Conservation (phyloP, 2,797 vertebrate genomes). For the Triplophysa yarkandensis region DNA sequence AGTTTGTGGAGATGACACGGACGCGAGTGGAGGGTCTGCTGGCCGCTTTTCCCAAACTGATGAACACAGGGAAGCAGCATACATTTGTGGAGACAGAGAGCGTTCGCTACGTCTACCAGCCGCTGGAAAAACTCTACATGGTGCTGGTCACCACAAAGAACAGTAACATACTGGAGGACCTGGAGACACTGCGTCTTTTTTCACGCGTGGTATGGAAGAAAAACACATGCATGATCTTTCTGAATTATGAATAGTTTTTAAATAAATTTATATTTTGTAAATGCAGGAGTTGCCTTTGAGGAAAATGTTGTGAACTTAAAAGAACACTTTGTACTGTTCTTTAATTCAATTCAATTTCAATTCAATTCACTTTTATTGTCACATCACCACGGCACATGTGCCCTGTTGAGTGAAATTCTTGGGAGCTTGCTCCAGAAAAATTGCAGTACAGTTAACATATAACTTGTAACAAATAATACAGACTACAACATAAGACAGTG, state of each 20-base stretch:
- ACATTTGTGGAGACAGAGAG: constrained; percentile 99
- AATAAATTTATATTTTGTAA: neutral
- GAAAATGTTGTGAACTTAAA: too few species aligned
- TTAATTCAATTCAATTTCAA: too few species aligned
- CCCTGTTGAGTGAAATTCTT: too few species aligned
- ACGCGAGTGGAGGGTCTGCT: constrained; percentile 94
- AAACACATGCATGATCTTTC: neutral
- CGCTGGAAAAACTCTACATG: constrained; percentile 98
- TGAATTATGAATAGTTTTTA: neutral
- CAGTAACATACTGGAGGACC: constrained; percentile 71
- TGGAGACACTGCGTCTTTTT: constrained; percentile 82
- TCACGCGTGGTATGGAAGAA: constrained; percentile 62
- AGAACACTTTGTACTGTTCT: too few species aligned
- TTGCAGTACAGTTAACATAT: too few species aligned
- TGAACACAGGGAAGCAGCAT: constrained; percentile 99
- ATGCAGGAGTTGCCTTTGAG: neutral
- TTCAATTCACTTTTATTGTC: too few species aligned
- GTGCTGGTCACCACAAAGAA: constrained; percentile 96
- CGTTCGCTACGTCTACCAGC: constrained; percentile 97
- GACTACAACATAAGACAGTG: too few species aligned
- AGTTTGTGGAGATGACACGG: constrained; percentile 98
- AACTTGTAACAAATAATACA: too few species aligned
- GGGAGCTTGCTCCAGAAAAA: too few species aligned
- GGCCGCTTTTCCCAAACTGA: constrained; percentile 95
- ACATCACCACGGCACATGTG: too few species aligned